Evolutionary conservation across 2,797 vertebrate genomes (phyloP).

Genomic region (Liasis olivaceus): DNA sequence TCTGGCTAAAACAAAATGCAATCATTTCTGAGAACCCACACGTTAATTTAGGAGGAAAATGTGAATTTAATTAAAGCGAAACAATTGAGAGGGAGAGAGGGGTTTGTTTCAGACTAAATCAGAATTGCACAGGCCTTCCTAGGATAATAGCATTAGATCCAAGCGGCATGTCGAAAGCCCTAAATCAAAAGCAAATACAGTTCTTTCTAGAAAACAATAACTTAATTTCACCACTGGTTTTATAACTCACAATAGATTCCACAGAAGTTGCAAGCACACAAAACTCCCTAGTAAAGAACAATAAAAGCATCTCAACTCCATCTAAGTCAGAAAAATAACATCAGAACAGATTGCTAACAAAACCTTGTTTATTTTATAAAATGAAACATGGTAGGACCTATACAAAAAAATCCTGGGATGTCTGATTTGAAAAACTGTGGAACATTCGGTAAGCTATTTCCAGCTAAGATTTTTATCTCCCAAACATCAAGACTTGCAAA

Average conservation of each 20-base stretch:
- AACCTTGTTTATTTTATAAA: conserved; percentile 31
- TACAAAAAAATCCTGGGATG: conserved; percentile 35
- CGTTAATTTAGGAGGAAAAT: conserved; percentile 9
- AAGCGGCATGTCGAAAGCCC: conserved; percentile 49
- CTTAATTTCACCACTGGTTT: conserved; percentile 50
- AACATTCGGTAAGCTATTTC: background rate
- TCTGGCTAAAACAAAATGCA: conserved; percentile 55
- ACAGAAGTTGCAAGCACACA: conserved; percentile 65
- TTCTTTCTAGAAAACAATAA: conserved; percentile 58
- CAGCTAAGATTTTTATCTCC: background rate
- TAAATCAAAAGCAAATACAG: conserved; percentile 58
- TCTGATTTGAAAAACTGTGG: background rate
- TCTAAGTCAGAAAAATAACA: conserved; percentile 50
- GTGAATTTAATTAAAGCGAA: conserved; percentile 60
- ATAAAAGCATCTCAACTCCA: conserved; percentile 50
- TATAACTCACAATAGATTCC: conserved; percentile 63
- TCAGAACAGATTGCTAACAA: conserved; percentile 37
- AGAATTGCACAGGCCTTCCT: conserved; percentile 48
- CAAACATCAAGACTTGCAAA: background rate
- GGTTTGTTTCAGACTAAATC: conserved; percentile 55
- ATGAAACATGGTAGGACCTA: background rate
- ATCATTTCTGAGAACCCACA: background rate
- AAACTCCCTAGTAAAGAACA: conserved; percentile 53
- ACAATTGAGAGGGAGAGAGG: conserved; percentile 42
- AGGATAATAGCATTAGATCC: conserved; percentile 51